Conservation (phyloP, 1,140 invertebrate species). For the Papilio helenus region DNA sequence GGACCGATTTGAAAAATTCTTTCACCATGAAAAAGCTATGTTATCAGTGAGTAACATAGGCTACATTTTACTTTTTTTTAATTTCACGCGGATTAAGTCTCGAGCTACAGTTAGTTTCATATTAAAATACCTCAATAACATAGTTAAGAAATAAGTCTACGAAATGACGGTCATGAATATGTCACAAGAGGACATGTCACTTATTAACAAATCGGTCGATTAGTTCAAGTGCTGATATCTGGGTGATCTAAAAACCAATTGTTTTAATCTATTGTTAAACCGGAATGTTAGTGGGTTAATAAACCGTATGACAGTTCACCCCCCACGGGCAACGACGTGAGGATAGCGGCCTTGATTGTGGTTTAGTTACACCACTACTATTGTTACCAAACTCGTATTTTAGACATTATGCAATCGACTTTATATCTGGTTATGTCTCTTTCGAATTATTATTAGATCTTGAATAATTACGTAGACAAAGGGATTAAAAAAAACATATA, state of each 20-base stretch:
- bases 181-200: neutral
- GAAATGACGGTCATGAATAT: neutral
- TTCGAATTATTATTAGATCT: constrained; percentile 1
- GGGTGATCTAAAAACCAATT: constrained; percentile 25
- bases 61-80: too few species aligned
- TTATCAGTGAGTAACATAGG: too few species aligned
- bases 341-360: constrained; percentile 46
- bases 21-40: neutral
- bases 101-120: too few species aligned
- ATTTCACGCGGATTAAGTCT: too few species aligned
- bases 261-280: constrained; percentile 41
- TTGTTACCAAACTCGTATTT: constrained; percentile 25
- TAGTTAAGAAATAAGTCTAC: neutral
- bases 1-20: neutral
- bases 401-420: constrained; percentile 11
- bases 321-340: constrained; percentile 43
- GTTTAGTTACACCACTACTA: constrained; percentile 29
- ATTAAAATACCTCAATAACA: too few species aligned
- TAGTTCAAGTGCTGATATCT: constrained; percentile 28
- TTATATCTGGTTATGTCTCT: neutral
- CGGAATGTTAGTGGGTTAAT: constrained; percentile 51
- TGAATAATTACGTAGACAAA: neutral
- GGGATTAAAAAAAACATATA: too few species aligned
- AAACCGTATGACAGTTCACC: constrained; percentile 46
- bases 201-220: constrained; percentile 5